Evolutionary conservation across 2,888 invertebrate genomes (phyloP).

Genomic region (Brachypterus glaber): DNA sequence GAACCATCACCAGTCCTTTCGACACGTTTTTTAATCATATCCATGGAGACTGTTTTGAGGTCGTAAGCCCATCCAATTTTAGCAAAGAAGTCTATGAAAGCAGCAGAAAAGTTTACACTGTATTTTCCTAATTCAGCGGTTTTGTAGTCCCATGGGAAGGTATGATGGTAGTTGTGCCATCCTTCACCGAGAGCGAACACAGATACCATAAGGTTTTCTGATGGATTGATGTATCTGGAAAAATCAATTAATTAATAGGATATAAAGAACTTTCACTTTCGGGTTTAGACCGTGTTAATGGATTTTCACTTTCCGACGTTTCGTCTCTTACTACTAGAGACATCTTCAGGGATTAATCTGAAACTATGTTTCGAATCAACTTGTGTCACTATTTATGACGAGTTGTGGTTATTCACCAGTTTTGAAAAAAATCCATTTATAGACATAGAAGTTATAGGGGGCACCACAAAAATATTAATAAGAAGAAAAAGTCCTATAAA

Average conservation of each 20-base stretch:
- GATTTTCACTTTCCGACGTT: too few relatives aligned
- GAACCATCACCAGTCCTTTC: slow-evolving; percentile 35
- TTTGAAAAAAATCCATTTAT: too few relatives aligned
- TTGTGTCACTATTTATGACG: too few relatives aligned
- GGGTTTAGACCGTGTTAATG: too few relatives aligned
- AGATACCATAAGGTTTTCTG: slow-evolving; percentile 60
- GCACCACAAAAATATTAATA: too few relatives aligned
- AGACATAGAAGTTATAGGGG: too few relatives aligned
- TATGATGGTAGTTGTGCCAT: slow-evolving; percentile 83
- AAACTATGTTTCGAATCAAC: too few relatives aligned
- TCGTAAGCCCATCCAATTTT: slow-evolving; percentile 83
- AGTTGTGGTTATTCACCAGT: too few relatives aligned
- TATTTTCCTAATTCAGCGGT: slow-evolving; percentile 69
- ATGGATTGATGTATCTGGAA: slow-evolving; percentile 53
- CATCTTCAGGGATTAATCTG: too few relatives aligned
- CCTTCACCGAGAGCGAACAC: slow-evolving; percentile 65
- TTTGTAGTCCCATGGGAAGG: slow-evolving; percentile 79
- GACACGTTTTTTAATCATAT: slow-evolving; percentile 59
- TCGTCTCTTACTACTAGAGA: too few relatives aligned
- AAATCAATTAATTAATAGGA: slow-evolving; percentile 4
- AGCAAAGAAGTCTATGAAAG: slow-evolving; percentile 72
- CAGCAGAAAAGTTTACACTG: slow-evolving; percentile 62
- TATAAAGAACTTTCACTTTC: too few relatives aligned
- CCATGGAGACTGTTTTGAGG: slow-evolving; percentile 65
- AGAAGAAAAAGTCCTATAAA: too few relatives aligned